phyloP scores from a whole-genome alignment of 2,797 vertebrate species.

The Remorina albescens region DNA sequence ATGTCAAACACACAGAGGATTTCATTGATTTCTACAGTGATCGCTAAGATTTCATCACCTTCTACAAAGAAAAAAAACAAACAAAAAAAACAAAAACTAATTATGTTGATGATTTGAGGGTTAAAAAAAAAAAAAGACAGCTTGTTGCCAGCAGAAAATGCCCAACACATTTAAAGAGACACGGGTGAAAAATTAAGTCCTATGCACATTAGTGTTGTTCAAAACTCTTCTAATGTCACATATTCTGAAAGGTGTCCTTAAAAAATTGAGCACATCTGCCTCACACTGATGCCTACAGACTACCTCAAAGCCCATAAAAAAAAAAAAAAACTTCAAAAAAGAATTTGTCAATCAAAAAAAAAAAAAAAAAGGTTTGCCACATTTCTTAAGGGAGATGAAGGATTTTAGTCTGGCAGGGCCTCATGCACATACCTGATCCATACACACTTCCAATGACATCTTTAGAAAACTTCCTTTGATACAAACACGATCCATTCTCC shows the following conservation, averaged over 20 bases:
- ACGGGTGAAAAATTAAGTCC: not conserved
- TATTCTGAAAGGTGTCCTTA: conserved; percentile 9
- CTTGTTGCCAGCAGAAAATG: conserved; percentile 24
- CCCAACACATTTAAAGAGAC: conserved; percentile 8
- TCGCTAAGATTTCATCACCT: conserved; percentile 52
- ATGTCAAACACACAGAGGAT: conserved; percentile 49
- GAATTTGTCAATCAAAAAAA: not conserved
- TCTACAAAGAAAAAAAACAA: conserved; percentile 40
- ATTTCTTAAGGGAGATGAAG: conserved; percentile 25
- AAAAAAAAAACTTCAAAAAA: conserved; percentile 12
- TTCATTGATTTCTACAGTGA: conserved; percentile 62
- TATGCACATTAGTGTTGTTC: conserved; percentile 14
- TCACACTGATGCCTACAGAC: conserved; percentile 6
- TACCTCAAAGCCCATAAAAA: conserved; percentile 5
- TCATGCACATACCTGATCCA: conserved; percentile 61
- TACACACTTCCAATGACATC: conserved; percentile 50
- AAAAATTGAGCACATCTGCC: conserved; percentile 16
- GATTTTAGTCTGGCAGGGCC: conserved; percentile 35
- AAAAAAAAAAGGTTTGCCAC: conserved; percentile 9
- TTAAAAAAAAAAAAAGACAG: conserved; percentile 33
- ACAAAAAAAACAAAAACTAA: conserved; percentile 26
- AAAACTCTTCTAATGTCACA: not conserved
- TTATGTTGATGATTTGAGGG: conserved; percentile 10
- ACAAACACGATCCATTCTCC: conserved; percentile 40
- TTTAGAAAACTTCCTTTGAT: conserved; percentile 47